A percentile compares a stretch with the other conserved stretches of the same genome.
phyloP scores from a whole-genome alignment of 2,113 vertebrate genomes.

The Poeciliopsis retropinna region DNA sequence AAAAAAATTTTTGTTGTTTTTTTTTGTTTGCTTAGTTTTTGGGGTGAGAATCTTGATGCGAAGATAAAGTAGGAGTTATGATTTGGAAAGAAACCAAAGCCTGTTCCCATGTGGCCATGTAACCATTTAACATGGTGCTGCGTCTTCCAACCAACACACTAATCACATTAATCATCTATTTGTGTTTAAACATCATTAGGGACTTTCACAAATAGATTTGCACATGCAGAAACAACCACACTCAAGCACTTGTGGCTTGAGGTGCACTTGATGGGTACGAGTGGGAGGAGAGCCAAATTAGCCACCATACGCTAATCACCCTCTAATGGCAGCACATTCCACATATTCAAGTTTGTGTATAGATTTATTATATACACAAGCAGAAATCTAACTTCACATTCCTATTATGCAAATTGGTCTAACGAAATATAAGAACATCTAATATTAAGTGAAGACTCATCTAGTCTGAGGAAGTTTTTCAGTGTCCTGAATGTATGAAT shows the following conservation, averaged over 20 bases:
- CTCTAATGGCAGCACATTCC: slow-evolving; percentile 62
- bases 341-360: slow-evolving; percentile 26
- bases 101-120: slow-evolving; percentile 82
- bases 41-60: not conserved
- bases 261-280: slow-evolving; percentile 60
- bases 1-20: too few species aligned
- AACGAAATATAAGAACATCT: not conserved
- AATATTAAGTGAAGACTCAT: not conserved
- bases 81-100: slow-evolving; percentile 80
- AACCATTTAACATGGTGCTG: slow-evolving; percentile 80
- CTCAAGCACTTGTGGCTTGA: slow-evolving; percentile 42
- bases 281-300: slow-evolving; percentile 72
- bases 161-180: slow-evolving; percentile 95
- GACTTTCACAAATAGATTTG: slow-evolving; percentile 70
- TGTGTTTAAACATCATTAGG: slow-evolving; percentile 90
- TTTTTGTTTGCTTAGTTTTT: too few species aligned
- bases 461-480: not conserved
- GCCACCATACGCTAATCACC: slow-evolving; percentile 69
- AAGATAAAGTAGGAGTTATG: not conserved
- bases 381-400: slow-evolving; percentile 1
- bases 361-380: slow-evolving; percentile 26
- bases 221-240: slow-evolving; percentile 31
- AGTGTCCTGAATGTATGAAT: not conserved
- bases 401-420: slow-evolving; percentile 21
- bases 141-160: slow-evolving; percentile 84